phyloP scores from a whole-genome alignment of 2,797 vertebrate genomes.

The Phoeniculus purpureus region DNA sequence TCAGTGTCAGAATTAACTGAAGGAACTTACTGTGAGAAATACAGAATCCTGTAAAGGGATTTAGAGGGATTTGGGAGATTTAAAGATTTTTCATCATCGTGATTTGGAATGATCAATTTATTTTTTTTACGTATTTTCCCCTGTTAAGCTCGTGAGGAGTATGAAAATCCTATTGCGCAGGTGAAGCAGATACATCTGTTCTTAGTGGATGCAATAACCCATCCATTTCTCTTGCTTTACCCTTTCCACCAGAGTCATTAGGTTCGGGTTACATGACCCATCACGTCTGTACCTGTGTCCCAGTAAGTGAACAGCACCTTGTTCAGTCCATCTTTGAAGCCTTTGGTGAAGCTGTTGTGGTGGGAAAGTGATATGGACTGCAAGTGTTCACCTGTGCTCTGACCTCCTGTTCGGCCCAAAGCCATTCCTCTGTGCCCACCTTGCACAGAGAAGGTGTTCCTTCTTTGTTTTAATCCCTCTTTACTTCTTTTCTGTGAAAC shows the following conservation, averaged over 20 bases:
- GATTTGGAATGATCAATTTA: slow-evolving; percentile 40
- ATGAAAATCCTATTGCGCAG: slow-evolving; percentile 60
- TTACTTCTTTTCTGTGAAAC: neutral
- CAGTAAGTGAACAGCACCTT: neutral
- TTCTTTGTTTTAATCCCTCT: neutral
- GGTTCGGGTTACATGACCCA: neutral
- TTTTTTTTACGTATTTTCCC: slow-evolving; percentile 49
- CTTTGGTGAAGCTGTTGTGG: neutral
- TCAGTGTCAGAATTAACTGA: slow-evolving; percentile 18
- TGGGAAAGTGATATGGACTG: too few relatives aligned
- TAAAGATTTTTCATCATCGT: slow-evolving; percentile 55
- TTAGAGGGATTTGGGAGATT: slow-evolving; percentile 58
- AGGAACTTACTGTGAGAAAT: slow-evolving; percentile 52
- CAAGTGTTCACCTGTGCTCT: neutral
- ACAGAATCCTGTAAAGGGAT: slow-evolving; percentile 48
- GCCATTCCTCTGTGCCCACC: neutral
- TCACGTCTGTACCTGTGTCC: neutral
- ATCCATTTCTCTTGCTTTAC: neutral
- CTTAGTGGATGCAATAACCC: neutral
- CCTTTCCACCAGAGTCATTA: neutral
- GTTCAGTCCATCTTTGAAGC: neutral
- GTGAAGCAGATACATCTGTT: slow-evolving; percentile 26
- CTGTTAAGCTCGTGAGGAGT: slow-evolving; percentile 35
- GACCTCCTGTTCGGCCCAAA: neutral
- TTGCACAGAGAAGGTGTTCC: neutral